These are phyloP conservation scores for Chloroclysta siterata DNA, from an alignment of 2,888 invertebrate genomes.

Conservation along the genomic window DNA sequence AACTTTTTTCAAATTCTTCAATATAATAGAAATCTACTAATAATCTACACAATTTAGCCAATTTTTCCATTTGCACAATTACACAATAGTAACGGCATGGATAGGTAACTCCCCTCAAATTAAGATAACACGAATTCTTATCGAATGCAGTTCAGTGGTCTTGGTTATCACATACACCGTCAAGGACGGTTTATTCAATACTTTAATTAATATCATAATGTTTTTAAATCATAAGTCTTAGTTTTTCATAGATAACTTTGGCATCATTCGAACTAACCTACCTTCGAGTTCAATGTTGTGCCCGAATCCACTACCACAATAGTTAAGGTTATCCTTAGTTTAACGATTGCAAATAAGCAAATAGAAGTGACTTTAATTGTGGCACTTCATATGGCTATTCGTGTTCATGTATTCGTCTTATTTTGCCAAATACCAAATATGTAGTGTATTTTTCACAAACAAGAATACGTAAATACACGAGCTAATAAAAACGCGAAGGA, in stretches of 20 bases:
- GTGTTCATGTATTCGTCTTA: too few relatives aligned
- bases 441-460: too few relatives aligned
- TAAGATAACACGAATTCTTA: neutral
- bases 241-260: constrained; percentile 19
- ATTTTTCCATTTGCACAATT: neutral
- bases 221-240: too few relatives aligned
- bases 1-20: neutral
- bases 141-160: constrained; percentile 1
- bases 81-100: neutral
- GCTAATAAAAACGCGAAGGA: too few relatives aligned
- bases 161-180: constrained; percentile 1
- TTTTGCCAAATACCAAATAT: too few relatives aligned
- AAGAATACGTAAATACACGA: too few relatives aligned
- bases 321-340: constrained; percentile 2
- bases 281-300: constrained; percentile 4
- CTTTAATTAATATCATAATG: neutral
- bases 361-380: constrained; percentile 4
- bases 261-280: constrained; percentile 11
- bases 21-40: neutral
- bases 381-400: too few relatives aligned
- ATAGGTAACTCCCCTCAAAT: neutral
- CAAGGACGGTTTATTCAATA: neutral
- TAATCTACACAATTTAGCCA: neutral
- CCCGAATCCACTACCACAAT: neutral
- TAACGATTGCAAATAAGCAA: neutral